Conservation (phyloP, 2,113 vertebrate species). For the Aptenodytes forsteri region DNA sequence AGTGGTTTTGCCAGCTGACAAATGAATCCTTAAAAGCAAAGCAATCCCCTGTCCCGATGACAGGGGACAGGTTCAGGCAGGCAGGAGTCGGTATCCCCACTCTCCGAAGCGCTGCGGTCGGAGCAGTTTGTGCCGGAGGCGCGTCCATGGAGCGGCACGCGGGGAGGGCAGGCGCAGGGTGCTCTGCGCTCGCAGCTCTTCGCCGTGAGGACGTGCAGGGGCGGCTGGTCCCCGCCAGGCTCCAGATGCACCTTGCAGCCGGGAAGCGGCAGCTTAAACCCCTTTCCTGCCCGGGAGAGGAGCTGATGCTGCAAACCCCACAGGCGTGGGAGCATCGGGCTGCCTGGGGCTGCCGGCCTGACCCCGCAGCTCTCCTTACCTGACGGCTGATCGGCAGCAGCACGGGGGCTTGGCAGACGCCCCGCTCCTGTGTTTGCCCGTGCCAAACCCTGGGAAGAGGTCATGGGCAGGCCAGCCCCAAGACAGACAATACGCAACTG, state of each 20-base stretch:
- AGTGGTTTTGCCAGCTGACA: too few species aligned
- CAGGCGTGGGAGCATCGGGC: background rate
- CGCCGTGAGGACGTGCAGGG: background rate
- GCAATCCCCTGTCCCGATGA: background rate
- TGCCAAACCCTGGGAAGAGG: background rate
- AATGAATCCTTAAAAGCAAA: background rate
- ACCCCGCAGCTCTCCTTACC: background rate
- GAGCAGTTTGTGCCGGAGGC: background rate
- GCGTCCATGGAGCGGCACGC: background rate
- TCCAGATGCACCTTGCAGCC: background rate
- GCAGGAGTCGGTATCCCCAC: too few species aligned
- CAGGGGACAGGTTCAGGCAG: background rate
- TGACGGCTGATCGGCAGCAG: background rate
- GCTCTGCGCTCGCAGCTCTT: background rate
- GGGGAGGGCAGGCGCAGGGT: background rate
- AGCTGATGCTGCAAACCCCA: background rate
- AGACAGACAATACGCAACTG: background rate
- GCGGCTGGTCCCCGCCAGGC: background rate
- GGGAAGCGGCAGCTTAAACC: background rate
- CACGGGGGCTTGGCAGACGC: background rate
- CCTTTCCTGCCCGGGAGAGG: background rate
- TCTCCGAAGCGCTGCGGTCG: background rate
- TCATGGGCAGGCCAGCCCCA: background rate
- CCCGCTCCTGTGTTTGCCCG: background rate
- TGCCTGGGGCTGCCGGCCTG: background rate